A percentile compares a stretch with the other conserved stretches of the same genome.
Evolutionary conservation across 1,140 invertebrate species (phyloP).

Genomic region (Zeugodacus cucurbitae): DNA sequence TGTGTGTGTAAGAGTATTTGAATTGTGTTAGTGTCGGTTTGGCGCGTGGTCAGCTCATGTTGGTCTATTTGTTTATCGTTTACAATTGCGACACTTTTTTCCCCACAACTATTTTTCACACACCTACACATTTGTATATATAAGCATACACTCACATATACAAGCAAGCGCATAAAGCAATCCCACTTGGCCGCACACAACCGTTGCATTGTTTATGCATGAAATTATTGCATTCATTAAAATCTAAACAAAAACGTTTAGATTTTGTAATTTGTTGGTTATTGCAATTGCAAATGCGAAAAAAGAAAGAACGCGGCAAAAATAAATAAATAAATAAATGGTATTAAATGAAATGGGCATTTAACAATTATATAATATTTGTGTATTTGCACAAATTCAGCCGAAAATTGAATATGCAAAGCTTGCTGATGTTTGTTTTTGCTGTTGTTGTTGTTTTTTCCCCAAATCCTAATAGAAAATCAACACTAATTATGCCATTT

Average conservation of each 20-base stretch:
- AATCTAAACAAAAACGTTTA: slow-evolving; percentile 31
- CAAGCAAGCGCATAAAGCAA: background rate
- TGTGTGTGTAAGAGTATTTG: background rate
- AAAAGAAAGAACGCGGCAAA: background rate
- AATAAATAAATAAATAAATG: slow-evolving; percentile 13
- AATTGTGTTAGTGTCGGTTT: slow-evolving; percentile 9
- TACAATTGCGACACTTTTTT: slow-evolving; percentile 36
- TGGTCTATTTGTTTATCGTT: slow-evolving; percentile 32
- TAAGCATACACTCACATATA: background rate
- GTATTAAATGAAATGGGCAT: slow-evolving; percentile 36
- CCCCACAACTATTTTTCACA: background rate
- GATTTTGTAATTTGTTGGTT: slow-evolving; percentile 38
- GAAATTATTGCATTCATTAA: slow-evolving; percentile 40
- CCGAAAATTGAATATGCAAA: slow-evolving; percentile 15
- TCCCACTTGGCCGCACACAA: background rate
- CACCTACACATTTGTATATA: background rate
- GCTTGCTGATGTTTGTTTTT: background rate
- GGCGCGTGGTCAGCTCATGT: slow-evolving; percentile 3
- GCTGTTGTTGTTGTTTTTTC: background rate
- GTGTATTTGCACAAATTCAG: background rate
- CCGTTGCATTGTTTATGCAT: slow-evolving; percentile 35
- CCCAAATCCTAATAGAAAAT: slow-evolving; percentile 34
- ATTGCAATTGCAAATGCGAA: background rate
- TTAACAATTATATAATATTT: slow-evolving; percentile 35
- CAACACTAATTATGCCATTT: slow-evolving; percentile 39